These are phyloP conservation scores for Thripadectes ignobilis DNA, from an alignment of 2,797 vertebrate genomes.

Conservation along the genomic window DNA sequence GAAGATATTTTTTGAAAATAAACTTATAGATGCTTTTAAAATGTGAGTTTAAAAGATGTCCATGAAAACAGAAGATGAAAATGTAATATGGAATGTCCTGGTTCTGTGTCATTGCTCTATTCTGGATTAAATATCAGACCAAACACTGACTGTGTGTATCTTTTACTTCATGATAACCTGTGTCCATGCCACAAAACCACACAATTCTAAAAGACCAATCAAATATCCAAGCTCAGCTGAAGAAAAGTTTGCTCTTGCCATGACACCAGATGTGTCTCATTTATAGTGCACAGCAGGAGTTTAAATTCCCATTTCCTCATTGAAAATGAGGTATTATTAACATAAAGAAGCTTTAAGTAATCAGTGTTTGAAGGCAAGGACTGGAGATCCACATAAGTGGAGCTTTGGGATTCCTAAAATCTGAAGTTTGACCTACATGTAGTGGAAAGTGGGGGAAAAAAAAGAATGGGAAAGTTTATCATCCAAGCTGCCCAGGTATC, in stretches of 20 bases:
- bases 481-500: not conserved
- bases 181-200: not conserved
- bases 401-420: not conserved
- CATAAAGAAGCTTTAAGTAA: not conserved
- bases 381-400: not conserved
- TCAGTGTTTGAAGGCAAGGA: not conserved
- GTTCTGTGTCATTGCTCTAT: not conserved
- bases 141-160: not conserved
- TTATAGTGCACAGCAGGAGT: not conserved
- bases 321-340: not conserved
- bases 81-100: not conserved
- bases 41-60: not conserved
- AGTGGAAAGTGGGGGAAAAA: not conserved
- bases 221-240: not conserved
- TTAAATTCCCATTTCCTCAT: accelerated
- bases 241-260: not conserved
- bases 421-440: not conserved
- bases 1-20: accelerated
- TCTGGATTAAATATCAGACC: not conserved
- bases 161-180: not conserved
- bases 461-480: not conserved
- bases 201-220: not conserved
- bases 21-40: not conserved
- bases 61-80: not conserved
- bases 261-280: not conserved